These are phyloP conservation scores for Gryllus longicercus DNA, from an alignment of 2,888 invertebrate genomes.

Conservation along the genomic window DNA sequence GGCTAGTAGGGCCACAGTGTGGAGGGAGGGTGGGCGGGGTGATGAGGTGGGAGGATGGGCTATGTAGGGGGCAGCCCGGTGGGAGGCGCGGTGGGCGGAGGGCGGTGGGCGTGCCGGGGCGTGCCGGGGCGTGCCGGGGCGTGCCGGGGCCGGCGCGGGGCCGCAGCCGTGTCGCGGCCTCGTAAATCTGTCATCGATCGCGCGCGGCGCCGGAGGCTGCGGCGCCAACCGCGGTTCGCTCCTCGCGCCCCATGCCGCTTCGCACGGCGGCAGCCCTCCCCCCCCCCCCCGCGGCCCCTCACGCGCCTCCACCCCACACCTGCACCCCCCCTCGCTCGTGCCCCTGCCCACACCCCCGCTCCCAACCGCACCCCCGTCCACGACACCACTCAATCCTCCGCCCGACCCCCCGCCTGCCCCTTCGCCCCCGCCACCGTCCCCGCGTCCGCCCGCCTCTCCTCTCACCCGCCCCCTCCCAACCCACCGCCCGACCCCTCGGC, in stretches of 20 bases:
- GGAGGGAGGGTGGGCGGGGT: too few species aligned
- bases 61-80: too few species aligned
- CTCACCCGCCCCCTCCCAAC: too few species aligned
- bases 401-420: too few species aligned
- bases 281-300: neutral
- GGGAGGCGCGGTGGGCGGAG: neutral
- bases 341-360: too few species aligned
- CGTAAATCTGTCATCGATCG: conserved; percentile 5
- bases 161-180: neutral
- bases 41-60: too few species aligned
- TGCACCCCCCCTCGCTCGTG: neutral
- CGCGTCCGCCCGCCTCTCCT: neutral
- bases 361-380: too few species aligned
- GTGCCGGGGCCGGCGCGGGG: neutral
- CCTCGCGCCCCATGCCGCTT: neutral
- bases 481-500: too few species aligned
- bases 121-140: neutral
- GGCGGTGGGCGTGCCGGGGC: too few species aligned
- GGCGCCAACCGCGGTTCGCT: neutral
- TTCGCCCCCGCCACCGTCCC: neutral
- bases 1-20: too few species aligned
- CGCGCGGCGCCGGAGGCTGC: neutral
- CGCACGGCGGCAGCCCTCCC: neutral
- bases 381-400: too few species aligned
- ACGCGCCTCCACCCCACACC: neutral